phyloP scores from a whole-genome alignment of 1,140 invertebrate genomes.

The Ectropis grisescens region DNA sequence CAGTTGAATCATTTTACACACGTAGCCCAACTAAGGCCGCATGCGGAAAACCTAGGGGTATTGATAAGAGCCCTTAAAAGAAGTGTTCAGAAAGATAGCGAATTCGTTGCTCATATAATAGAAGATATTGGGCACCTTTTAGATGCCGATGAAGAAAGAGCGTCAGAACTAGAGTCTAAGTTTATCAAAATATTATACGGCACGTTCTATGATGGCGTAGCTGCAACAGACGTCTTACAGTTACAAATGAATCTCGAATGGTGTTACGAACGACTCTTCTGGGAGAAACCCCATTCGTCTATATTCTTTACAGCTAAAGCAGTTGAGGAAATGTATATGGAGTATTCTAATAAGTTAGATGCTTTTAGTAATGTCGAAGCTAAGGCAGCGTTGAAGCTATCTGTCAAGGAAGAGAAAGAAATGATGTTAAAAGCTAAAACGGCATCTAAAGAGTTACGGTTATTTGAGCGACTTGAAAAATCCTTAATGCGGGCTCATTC shows the following conservation, averaged over 20 bases:
- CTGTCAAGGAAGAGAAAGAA: conserved; percentile 20
- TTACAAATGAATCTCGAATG: conserved; percentile 44
- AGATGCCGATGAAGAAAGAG: conserved; percentile 23
- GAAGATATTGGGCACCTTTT: too few species aligned
- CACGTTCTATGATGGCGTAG: conserved; percentile 40
- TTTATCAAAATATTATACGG: conserved; percentile 45
- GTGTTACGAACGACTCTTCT: conserved; percentile 40
- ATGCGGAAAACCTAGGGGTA: conserved; percentile 24
- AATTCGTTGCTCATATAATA: too few species aligned
- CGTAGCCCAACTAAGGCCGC: conserved; percentile 28
- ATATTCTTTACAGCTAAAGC: conserved; percentile 28
- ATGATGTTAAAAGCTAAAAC: conserved; percentile 27
- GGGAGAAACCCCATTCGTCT: conserved; percentile 40
- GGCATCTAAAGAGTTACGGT: conserved; percentile 35
- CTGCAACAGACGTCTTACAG: conserved; percentile 36
- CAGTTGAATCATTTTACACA: conserved; percentile 44
- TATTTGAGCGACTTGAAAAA: conserved; percentile 32
- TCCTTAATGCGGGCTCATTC: conserved; percentile 29
- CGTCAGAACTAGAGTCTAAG: conserved; percentile 27
- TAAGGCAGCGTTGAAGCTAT: conserved; percentile 26
- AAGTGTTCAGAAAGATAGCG: too few species aligned
- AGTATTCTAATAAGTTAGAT: conserved; percentile 38
- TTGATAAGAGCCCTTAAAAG: conserved; percentile 26
- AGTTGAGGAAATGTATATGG: conserved; percentile 42
- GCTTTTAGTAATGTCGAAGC: conserved; percentile 24